Base-by-base conservation (phyloP, 2,888 invertebrate species). In the Drosophila leonis region DNA sequence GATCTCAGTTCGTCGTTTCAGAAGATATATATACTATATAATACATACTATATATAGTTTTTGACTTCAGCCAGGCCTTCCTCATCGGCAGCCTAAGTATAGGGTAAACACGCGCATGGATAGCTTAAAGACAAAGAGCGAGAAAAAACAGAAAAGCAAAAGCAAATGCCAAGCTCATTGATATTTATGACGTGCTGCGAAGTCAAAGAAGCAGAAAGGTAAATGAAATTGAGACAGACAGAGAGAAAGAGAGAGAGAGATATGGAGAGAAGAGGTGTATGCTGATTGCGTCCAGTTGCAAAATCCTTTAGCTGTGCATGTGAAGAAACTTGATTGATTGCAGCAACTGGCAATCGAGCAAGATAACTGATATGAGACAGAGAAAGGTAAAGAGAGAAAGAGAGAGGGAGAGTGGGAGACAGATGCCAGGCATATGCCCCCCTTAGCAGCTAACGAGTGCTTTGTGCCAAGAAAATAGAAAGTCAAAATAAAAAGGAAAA, bases 401-500 rank as follows among this genome's bases (percentile, higher is more conserved):
- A 5, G 7, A 13, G 15, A 8, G 42, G 20, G 5, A 4, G 2
- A 12, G 7, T 5, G 10, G 2, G 29, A 29, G 31, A 18, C 12
- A 29, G 29, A 49, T 12, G 31, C 18, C 6, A 18, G 48, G 48
- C 48, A 49, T 49, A 49, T 49, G 48, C 31, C 48, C 31, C 48
- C 48, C 48, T 49, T 18, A 52, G 10, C 67, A 68, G 68, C 67
- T 65, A 82, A 84, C 80, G 78, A 87, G 73, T 78, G 82, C 80
- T 80, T 78, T 78, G 83, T 61, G 55, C 42, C 39, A 49, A 20
- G 55, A 42, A 41, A 46, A 57, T 42, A 61, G 20, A 65, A 46
- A 51, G 67, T 39, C 31, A 65, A 68, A 51, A 65, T 68, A 56
- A 62, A 65, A 72, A 67, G 27, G 33, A 20, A 51, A 64, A 64